Conservation (phyloP, 2,888 invertebrate species). For the Nudaria mundana region DNA sequence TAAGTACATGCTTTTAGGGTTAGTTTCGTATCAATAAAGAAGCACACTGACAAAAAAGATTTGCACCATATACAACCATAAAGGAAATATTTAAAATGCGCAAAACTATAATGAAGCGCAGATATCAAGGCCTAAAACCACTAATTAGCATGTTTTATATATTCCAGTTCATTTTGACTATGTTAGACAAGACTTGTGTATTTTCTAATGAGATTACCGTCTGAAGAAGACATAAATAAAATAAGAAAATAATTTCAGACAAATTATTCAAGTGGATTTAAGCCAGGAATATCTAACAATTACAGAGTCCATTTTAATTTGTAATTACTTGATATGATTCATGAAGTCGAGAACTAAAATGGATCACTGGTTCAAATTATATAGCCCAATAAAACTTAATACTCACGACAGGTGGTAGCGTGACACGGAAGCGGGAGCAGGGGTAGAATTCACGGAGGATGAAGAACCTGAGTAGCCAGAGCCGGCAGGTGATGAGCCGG, state of each 20-base stretch:
- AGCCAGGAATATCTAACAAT: slow-evolving; percentile 10
- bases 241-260: not conserved
- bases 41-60: slow-evolving; percentile 14
- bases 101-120: too few species aligned
- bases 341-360: slow-evolving; percentile 14
- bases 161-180: too few species aligned
- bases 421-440: slow-evolving; percentile 63
- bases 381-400: slow-evolving; percentile 34
- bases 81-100: too few species aligned
- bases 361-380: slow-evolving; percentile 17
- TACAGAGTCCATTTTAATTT: too few species aligned
- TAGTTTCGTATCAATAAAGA: slow-evolving; percentile 7
- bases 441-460: slow-evolving; percentile 80
- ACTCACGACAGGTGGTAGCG: slow-evolving; percentile 77
- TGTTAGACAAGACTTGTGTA: too few species aligned
- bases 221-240: too few species aligned
- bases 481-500: slow-evolving; percentile 78
- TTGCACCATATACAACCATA: too few species aligned
- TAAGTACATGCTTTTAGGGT: slow-evolving; percentile 38
- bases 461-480: slow-evolving; percentile 84
- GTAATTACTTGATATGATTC: too few species aligned
- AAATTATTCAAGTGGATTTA: slow-evolving; percentile 16
- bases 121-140: not conserved
- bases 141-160: too few species aligned
- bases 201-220: too few species aligned